Base-by-base conservation (phyloP, 2,797 vertebrate species). In the Onychomys leucogaster region DNA sequence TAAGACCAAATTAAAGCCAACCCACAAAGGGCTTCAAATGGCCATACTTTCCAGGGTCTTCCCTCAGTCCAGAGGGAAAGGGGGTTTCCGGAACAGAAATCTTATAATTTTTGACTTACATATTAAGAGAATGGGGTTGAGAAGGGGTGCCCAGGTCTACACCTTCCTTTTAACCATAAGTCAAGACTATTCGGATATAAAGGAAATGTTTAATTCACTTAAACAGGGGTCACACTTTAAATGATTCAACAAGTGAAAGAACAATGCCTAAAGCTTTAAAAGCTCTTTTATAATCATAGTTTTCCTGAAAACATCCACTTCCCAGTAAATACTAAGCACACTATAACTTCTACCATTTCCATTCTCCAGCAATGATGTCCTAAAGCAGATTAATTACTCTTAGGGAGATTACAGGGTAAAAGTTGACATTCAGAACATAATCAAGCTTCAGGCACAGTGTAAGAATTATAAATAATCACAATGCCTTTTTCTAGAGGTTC, bases 1-100 rank as follows among this genome's bases (percentile, higher is more conserved):
- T 71, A 92, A 93, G 52, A 65, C 17, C 21, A 94, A 95, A 90
- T 80, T 87, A 95, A 94, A 96, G 63, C 13, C 77, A 96, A 89
- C 73, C n/a, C 91, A 85, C 32, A 75, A 94, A 92, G 32, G 49
- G 37, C 34, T 97, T 41, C 91, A 91, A 92, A 7, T 57, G 25
- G 63, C 14, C n/a, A 41, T 8, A 57, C 92, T 89, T 97, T 87
- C n/a, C 3, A 17, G 59, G 67, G 49, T 97, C 27, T 85, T 91
- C 21, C 46, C 84, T 85, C 9, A 73, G 57, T 37, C 61, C 46
- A 77, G 12, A 2, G 52, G 29, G 37, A 92, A n/a, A 37, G 27
- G 27, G 16, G 16, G 4, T 27, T 92, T 78, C 67, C 52, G 89
- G 19, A 86, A 85, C 69, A 95, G 5, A 89, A 27, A 89, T 11